Evolutionary conservation across 2,888 invertebrate species (phyloP), one percentile per base, ranked within the genome.

Genomic region (Tetragnatha montana): DNA sequence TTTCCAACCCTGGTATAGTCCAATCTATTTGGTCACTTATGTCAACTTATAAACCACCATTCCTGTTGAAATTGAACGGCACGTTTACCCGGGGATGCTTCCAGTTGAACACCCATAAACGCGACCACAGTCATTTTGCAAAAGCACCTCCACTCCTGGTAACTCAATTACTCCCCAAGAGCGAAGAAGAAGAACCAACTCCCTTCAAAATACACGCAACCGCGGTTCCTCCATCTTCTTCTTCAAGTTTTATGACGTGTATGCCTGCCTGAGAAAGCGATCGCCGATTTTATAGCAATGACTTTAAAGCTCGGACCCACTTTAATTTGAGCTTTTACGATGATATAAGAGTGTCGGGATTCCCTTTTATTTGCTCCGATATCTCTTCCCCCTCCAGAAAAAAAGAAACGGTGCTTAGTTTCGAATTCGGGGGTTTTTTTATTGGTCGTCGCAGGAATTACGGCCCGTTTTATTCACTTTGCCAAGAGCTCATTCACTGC

Each of bases 281-380:
- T 87, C 81, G 76, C n/a, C 81, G 87, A 68, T 87, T 87, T 87
- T 87, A 87, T 87, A 81, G 87, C 81, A 81, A 7, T 22, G 87
- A 76, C 75, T 87, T 81, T 87, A 87, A 81, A 81, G 73, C 81
- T 81, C 81, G 80, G 79, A 69, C 81, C 35, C 60, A 79, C 60
- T 88, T 88, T 88, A 88, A 88, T 88, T 83, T 88, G 51, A 79
- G 83, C 79, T 88, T 88, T 88, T 88, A 88, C 83, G 88, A 88
- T 83, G 83, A 88, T 83, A 70, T 83, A 88, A 88, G 83, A 73
- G 88, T 51, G 79, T 47, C 74, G 81, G 81, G 76, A 76, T 74
- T 87, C 47, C 68, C 74, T 86, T 86, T 81, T 87, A 82, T 81
- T 87, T 87, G 22, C 78, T 21, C 51, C 49, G 74, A 21, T 75